These are phyloP conservation scores for Melanotaenia boesemani DNA, from an alignment of 2,797 vertebrate genomes.

Conservation along the genomic window DNA sequence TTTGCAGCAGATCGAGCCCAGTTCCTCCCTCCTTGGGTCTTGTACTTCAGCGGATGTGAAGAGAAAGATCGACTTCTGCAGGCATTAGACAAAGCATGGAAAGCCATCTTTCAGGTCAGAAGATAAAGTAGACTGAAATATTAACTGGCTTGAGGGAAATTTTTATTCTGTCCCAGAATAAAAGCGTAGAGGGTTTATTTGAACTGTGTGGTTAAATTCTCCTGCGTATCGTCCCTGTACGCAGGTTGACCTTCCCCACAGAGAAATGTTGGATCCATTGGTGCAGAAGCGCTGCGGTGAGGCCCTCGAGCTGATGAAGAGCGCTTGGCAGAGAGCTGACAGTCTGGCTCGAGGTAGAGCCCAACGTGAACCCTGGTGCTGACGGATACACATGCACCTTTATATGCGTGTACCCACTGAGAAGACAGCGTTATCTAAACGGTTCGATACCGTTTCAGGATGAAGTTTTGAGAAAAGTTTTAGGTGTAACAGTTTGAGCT, in stretches of 20 bases:
- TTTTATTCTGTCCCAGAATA: background rate
- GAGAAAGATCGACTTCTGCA: conserved; percentile 91
- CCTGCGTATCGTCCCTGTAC: background rate
- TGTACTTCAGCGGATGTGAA: conserved; percentile 92
- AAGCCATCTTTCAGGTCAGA: conserved; percentile 89
- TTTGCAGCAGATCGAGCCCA: conserved; percentile 88
- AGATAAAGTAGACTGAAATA: background rate
- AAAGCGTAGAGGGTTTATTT: background rate
- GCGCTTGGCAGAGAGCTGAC: conserved; percentile 95
- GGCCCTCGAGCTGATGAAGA: conserved; percentile 91
- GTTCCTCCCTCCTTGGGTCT: conserved; percentile 91
- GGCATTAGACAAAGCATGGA: conserved; percentile 85
- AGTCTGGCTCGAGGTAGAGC: conserved; percentile 93
- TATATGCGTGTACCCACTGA: conserved; percentile 3
- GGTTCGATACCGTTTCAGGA: background rate
- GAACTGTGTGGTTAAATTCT: background rate
- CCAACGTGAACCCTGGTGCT: conserved; percentile 97
- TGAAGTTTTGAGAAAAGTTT: background rate
- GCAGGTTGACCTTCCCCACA: conserved; percentile 90
- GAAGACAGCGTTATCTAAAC: background rate
- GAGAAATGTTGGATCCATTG: conserved; percentile 79
- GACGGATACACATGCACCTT: conserved; percentile 49
- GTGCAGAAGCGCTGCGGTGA: conserved; percentile 91
- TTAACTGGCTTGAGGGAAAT: background rate
- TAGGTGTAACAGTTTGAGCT: background rate